These are phyloP conservation scores for Sebastiscus tertius DNA, from an alignment of 2,797 vertebrate genomes.

Conservation along the genomic window DNA sequence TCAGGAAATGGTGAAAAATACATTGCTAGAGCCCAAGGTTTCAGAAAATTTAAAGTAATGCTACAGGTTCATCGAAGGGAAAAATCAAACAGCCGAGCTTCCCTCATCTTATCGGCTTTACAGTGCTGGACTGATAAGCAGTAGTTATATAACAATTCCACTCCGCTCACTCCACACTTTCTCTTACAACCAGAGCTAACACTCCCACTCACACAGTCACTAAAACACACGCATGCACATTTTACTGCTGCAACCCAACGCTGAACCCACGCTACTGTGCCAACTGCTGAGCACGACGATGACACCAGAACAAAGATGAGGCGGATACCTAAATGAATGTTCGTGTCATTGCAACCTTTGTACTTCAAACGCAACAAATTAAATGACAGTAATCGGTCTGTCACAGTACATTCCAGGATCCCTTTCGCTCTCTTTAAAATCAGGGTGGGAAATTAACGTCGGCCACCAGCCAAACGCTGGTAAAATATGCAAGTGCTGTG, in stretches of 20 bases:
- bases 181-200: conserved; percentile 44
- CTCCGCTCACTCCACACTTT: conserved; percentile 53
- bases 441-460: neutral
- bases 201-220: conserved; percentile 54
- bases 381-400: neutral
- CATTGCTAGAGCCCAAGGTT: neutral
- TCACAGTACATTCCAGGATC: neutral
- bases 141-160: conserved; percentile 44
- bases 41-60: neutral
- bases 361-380: neutral
- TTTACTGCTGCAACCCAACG: conserved; percentile 20
- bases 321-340: neutral
- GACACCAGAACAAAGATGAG: conserved; percentile 18
- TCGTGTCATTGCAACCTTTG: conserved; percentile 11
- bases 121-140: conserved; percentile 33
- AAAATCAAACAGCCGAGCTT: neutral
- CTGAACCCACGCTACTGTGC: conserved; percentile 31
- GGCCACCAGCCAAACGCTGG: neutral
- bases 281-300: conserved; percentile 7
- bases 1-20: neutral
- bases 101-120: conserved; percentile 2
- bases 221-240: conserved; percentile 39
- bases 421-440: neutral
- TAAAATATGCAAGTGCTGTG: neutral
- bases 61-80: neutral